Evolutionary conservation across 2,113 vertebrate species (phyloP).

Genomic region (Marcusenius ussheri): DNA sequence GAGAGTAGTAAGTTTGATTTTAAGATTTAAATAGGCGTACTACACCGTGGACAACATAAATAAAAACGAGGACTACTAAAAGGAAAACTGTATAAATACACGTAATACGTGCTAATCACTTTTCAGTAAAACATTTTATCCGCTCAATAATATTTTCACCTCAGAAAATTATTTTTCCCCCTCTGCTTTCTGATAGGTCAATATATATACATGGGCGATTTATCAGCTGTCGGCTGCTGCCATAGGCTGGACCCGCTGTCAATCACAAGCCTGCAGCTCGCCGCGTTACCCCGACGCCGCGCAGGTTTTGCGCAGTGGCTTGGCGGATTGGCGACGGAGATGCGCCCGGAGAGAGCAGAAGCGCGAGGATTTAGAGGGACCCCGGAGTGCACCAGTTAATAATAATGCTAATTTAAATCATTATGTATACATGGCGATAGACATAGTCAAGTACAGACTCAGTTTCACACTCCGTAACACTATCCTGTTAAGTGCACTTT

Average conservation of each 20-base stretch:
- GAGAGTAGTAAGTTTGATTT: neutral
- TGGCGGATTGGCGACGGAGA: neutral
- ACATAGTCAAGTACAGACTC: neutral
- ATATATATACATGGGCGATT: neutral
- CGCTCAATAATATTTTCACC: neutral
- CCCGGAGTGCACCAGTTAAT: neutral
- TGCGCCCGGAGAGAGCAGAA: neutral
- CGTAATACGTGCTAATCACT: neutral
- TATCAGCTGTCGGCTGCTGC: neutral
- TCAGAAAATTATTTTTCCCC: neutral
- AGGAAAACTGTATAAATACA: neutral
- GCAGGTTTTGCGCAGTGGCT: conserved; percentile 24
- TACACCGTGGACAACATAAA: neutral
- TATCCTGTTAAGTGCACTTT: neutral
- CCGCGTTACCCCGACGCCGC: neutral
- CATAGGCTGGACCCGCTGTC: conserved; percentile 25
- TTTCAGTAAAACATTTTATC: neutral
- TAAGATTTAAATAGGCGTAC: neutral
- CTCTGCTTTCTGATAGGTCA: neutral
- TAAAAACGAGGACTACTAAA: neutral
- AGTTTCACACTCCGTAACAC: neutral
- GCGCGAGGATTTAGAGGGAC: neutral
- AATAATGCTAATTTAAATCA: neutral
- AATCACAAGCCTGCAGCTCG: conserved; percentile 16
- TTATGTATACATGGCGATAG: neutral